A percentile compares a stretch with the other conserved stretches of the same genome.
These are phyloP conservation scores for Myotis vivesi DNA, from an alignment of 2,797 vertebrate genomes.

Conservation along the genomic window DNA sequence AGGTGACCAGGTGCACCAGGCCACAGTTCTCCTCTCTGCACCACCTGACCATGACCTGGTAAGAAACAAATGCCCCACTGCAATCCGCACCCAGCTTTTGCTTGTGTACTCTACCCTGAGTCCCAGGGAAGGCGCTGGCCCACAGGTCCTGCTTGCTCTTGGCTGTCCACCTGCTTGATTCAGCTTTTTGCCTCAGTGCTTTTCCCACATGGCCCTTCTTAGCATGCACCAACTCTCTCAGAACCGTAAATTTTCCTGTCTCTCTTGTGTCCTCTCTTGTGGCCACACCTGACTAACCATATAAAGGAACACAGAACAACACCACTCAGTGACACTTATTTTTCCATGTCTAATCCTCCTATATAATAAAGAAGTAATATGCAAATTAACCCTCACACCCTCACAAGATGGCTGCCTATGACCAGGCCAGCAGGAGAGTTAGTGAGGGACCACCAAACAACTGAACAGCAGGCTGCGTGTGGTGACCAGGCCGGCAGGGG, in stretches of 20 bases:
- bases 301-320: background rate
- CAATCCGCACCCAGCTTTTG: background rate
- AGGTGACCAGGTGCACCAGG: background rate
- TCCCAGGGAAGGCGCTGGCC: background rate
- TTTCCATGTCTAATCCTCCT: background rate
- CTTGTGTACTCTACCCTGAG: background rate
- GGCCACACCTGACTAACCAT: background rate
- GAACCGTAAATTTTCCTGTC: background rate
- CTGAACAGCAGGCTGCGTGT: too few species aligned
- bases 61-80: background rate
- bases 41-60: too few species aligned
- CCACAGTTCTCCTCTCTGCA: fast-evolving
- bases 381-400: too few species aligned
- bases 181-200: background rate
- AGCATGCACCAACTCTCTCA: background rate
- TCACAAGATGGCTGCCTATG: too few species aligned
- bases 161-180: too few species aligned
- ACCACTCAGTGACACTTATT: background rate
- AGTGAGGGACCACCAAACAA: too few species aligned
- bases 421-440: too few species aligned
- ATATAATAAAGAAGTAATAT: too few species aligned
- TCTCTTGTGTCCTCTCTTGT: background rate
- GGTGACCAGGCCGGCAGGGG: too few species aligned
- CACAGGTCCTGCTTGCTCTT: background rate
- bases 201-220: fast-evolving